These are phyloP conservation scores for Parnassius apollo DNA, from an alignment of 2,888 invertebrate species.

Conservation along the genomic window DNA sequence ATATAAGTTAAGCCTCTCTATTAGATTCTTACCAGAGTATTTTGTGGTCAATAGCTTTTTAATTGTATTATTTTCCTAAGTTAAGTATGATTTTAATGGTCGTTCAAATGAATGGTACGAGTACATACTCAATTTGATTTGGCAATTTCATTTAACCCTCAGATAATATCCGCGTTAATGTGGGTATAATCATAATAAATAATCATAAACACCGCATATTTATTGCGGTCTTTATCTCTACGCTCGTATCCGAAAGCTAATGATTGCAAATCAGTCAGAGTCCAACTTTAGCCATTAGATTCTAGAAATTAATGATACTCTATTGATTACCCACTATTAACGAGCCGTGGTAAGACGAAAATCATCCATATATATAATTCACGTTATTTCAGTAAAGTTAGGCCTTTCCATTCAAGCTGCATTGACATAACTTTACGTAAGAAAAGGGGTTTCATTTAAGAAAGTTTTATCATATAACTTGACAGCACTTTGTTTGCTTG, in stretches of 20 bases:
- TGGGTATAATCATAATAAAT: constrained; percentile 9
- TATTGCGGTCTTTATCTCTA: constrained; percentile 22
- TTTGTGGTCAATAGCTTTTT: no score
- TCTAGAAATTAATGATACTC: constrained; percentile 19
- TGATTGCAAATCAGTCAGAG: constrained; percentile 23
- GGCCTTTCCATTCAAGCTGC: background rate
- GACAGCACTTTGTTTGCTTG: no score
- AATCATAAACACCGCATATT: constrained; percentile 7
- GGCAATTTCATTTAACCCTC: background rate
- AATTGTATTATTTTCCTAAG: no score
- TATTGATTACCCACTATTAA: constrained; percentile 16
- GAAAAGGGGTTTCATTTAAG: no score
- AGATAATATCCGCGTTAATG: constrained; percentile 4
- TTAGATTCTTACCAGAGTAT: no score
- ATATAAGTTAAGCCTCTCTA: no score
- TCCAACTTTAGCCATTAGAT: constrained; percentile 25
- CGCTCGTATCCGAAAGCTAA: constrained; percentile 15
- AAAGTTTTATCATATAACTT: no score
- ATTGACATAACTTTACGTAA: background rate
- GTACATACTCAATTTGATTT: background rate
- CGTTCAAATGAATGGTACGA: no score
- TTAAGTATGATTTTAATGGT: no score
- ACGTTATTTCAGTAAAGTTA: background rate
- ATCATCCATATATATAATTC: constrained; percentile 9
- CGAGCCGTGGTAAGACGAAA: constrained; percentile 2